Evolutionary conservation across 1,140 invertebrate species (phyloP).

Genomic region (Cylas formicarius): DNA sequence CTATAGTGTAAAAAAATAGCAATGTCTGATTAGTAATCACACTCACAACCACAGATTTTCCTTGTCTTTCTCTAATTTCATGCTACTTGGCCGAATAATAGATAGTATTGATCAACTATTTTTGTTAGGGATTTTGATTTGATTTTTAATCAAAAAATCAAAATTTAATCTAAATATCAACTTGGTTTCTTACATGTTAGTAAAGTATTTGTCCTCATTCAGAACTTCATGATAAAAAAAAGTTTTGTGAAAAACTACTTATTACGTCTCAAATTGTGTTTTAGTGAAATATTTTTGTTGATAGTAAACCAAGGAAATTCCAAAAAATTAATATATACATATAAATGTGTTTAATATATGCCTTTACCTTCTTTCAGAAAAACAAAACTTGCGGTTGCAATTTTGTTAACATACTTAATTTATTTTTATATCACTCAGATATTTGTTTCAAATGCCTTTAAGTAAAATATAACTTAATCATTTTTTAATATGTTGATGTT

Average conservation of each 20-base stretch:
- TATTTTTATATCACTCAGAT: no score
- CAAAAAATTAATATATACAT: not conserved
- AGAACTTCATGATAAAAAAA: not conserved
- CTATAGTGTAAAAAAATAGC: no score
- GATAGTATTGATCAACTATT: no score
- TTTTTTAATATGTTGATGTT: no score
- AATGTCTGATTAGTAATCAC: no score
- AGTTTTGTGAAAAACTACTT: not conserved
- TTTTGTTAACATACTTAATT: not conserved
- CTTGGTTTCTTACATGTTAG: not conserved
- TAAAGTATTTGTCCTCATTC: not conserved
- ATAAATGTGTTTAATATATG: not conserved
- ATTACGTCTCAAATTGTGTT: not conserved
- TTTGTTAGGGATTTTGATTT: no score
- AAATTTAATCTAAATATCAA: constrained; percentile 1
- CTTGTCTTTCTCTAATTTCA: no score
- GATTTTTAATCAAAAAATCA: constrained; percentile 1
- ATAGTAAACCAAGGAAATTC: not conserved
- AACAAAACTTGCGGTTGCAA: not conserved
- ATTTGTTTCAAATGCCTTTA: no score
- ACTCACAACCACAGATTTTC: no score
- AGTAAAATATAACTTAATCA: no score
- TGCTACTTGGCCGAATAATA: no score
- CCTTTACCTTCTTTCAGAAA: not conserved
- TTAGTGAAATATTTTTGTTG: not conserved